Conservation (phyloP, 2,113 vertebrate species). For the Ptilonorhynchus violaceus region DNA sequence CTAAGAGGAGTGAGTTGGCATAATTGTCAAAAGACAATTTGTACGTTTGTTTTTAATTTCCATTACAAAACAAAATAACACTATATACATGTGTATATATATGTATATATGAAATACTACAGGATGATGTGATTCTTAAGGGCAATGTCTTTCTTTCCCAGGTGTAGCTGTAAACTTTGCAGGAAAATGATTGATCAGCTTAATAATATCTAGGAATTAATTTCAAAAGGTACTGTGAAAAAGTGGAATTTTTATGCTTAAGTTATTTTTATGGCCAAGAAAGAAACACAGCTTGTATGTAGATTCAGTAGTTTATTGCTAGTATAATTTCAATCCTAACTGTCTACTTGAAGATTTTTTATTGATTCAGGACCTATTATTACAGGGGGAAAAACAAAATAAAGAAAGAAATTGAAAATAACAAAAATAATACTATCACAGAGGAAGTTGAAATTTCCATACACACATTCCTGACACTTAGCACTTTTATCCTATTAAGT, state of each 20-base stretch:
- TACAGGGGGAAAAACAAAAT: neutral
- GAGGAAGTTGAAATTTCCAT: neutral
- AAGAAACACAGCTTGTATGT: neutral
- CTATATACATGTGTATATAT: too few species aligned
- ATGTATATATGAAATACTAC: fast-evolving
- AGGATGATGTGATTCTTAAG: neutral
- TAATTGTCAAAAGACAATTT: neutral
- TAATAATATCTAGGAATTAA: neutral
- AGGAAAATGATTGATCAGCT: neutral
- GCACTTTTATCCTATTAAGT: neutral
- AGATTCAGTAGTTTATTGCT: neutral
- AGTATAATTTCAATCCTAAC: neutral
- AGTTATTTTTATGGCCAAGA: neutral
- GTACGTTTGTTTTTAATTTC: neutral
- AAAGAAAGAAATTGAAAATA: neutral
- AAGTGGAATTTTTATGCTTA: neutral
- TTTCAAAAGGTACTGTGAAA: neutral
- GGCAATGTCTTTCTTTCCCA: neutral
- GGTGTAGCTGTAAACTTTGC: neutral
- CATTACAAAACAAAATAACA: neutral
- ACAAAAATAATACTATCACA: neutral
- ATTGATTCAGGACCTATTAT: neutral
- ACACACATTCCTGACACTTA: neutral
- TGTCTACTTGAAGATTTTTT: neutral
- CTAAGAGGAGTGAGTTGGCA: neutral